Conservation (phyloP, 2,888 invertebrate species). For the Timandra comae region DNA sequence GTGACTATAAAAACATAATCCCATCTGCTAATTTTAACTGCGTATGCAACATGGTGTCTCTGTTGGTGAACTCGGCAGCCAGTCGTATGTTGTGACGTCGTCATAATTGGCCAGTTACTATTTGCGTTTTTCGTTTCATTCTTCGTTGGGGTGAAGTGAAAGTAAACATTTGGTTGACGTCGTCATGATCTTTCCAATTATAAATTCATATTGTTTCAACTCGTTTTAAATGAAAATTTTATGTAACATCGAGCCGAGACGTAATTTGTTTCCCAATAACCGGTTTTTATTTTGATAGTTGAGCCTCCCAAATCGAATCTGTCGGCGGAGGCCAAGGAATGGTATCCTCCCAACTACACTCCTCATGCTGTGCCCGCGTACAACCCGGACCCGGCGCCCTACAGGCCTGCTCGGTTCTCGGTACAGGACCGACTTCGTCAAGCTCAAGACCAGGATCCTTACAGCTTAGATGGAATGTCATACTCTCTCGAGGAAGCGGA, state of each 20-base stretch:
- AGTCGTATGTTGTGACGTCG: conserved; percentile 37
- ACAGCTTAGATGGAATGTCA: conserved; percentile 61
- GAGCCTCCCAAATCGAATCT: conserved; percentile 64
- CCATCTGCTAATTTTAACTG: conserved; percentile 3
- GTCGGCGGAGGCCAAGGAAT: conserved; percentile 78
- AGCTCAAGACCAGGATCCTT: conserved; percentile 62
- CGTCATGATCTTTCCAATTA: conserved; percentile 16
- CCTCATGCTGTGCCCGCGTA: conserved; percentile 47
- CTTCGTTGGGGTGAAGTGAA: conserved; percentile 70
- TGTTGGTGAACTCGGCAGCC: conserved; percentile 20
- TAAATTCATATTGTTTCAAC: too few species aligned
- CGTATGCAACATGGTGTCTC: too few species aligned
- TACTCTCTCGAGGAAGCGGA: conserved; percentile 63
- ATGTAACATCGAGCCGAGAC: too few species aligned
- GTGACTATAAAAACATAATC: conserved; percentile 23
- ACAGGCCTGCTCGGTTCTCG: conserved; percentile 55
- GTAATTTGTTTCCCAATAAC: conserved; percentile 8
- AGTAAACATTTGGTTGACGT: conserved; percentile 71
- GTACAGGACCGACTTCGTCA: conserved; percentile 68
- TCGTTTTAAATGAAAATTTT: too few species aligned
- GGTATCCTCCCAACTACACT: conserved; percentile 75
- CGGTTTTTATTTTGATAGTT: conserved; percentile 27
- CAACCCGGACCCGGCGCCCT: conserved; percentile 46
- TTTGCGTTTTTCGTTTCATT: conserved; percentile 47
- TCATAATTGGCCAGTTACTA: conserved; percentile 39